Conservation (phyloP, 2,113 vertebrate genomes). For the Anarhynchus alexandrinus region DNA sequence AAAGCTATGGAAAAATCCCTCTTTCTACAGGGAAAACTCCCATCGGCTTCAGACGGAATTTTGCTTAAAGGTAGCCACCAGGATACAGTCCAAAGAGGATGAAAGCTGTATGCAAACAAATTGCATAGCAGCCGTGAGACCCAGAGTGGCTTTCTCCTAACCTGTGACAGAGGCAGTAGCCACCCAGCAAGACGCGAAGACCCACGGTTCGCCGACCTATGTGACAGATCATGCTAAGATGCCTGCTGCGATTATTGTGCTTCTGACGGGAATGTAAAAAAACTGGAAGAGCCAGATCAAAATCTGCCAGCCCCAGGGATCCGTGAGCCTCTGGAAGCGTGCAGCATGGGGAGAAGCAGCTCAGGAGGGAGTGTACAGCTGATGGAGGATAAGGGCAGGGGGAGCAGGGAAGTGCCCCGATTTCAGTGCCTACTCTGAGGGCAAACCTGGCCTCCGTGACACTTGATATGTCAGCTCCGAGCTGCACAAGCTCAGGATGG, state of each 20-base stretch:
- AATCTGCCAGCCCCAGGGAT: background rate
- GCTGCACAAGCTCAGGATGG: background rate
- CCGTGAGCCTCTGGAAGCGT: background rate
- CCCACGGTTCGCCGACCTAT: rapidly evolving
- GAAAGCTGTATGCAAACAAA: background rate
- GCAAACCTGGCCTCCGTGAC: background rate
- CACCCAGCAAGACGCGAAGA: background rate
- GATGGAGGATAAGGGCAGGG: background rate
- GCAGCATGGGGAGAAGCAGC: background rate
- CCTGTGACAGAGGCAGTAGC: rapidly evolving
- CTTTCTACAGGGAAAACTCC: background rate
- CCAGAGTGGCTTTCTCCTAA: background rate
- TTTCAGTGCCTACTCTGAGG: background rate
- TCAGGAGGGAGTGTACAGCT: background rate
- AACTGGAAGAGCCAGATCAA: constrained; percentile 48
- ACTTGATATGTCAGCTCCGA: background rate
- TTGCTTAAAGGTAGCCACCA: background rate
- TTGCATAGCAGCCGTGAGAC: background rate
- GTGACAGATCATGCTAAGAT: background rate
- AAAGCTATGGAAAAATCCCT: background rate
- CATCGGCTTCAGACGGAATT: background rate
- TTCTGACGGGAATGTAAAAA: constrained; percentile 8
- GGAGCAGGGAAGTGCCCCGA: background rate
- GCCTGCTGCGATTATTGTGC: background rate
- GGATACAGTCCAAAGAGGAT: background rate